Base-by-base conservation (phyloP, 2,888 invertebrate species). In the Lasioglossum malachurum region DNA sequence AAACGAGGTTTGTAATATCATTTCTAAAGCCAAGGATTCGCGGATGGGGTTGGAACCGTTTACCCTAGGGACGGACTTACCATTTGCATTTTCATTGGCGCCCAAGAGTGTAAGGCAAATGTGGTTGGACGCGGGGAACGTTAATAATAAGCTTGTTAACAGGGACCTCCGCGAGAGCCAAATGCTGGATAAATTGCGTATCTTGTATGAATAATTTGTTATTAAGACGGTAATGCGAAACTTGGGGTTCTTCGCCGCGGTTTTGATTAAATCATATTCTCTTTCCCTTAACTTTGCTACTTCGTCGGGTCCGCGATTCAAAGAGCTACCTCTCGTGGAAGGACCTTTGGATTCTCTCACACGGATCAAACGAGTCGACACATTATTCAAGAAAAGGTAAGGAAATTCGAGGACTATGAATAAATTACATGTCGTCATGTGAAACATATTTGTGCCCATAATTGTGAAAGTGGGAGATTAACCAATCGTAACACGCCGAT, bases 121-220 rank as follows among this genome's bases (percentile, higher is more conserved):
- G 64, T 64, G 64, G 64, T 31, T 16, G 64, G 14, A 31, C 64
- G 64, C 64, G 27, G 16, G 7, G 31, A 31, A 27, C 31, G 64
- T 64, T 64, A 64, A 64, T 64, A 64, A 64, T 64, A 64, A 64
- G 31, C 64, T 31, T 64, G 64, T 64, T 64, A 64, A 16, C 27
- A 16, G 16, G 16, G 5, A 64, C 31, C 27, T 31, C 31, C 16
- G 64, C 31, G n/a, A 57, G 64, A 16, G 31, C 64, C 31, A 64
- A 31, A 64, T 64, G 64, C 27, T 31, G 5, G 64, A 64, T 64
- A 64, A 64, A 31, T 64, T 64, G 64, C 27, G 14, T 31, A 64
- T 64, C 16, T 64, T 64, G 31, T 31, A 31, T 64, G 64, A 64
- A 64, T 31, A 64, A 64, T 64, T 64, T 64, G 16, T 31, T 16